phyloP scores from a whole-genome alignment of 2,797 vertebrate species.

The Artibeus jamaicensis region DNA sequence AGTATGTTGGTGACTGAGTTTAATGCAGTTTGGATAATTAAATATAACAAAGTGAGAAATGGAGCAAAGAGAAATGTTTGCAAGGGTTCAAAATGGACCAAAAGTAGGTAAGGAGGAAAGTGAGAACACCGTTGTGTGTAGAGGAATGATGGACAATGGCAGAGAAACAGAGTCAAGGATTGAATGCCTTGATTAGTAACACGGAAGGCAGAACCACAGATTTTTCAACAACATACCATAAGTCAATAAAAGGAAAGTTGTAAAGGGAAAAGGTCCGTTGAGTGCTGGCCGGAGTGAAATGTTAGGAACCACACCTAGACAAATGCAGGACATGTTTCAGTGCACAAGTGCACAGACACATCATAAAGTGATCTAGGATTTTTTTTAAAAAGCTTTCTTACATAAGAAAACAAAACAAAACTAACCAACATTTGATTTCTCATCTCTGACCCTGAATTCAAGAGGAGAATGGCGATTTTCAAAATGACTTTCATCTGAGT shows the following conservation, averaged over 20 bases:
- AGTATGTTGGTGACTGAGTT: background rate
- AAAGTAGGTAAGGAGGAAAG: background rate
- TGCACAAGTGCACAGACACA: background rate
- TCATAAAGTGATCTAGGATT: background rate
- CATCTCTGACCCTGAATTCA: background rate
- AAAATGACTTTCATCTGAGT: background rate
- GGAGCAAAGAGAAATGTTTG: background rate
- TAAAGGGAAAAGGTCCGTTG: background rate
- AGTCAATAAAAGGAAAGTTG: background rate
- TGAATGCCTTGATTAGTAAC: background rate
- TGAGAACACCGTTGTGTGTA: background rate
- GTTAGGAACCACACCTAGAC: too few relatives aligned
- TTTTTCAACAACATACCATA: background rate
- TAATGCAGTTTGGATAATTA: background rate
- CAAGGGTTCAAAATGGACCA: background rate
- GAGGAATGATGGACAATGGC: background rate
- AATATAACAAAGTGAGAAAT: background rate
- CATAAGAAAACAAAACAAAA: background rate
- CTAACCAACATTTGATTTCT: background rate
- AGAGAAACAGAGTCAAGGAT: background rate
- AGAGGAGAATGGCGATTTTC: background rate
- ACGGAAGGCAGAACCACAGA: background rate
- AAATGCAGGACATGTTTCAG: background rate
- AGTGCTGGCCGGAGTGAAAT: background rate
- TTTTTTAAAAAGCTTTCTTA: background rate